phyloP scores from a whole-genome alignment of 2,888 invertebrate genomes.

The Gastrophysa polygoni region DNA sequence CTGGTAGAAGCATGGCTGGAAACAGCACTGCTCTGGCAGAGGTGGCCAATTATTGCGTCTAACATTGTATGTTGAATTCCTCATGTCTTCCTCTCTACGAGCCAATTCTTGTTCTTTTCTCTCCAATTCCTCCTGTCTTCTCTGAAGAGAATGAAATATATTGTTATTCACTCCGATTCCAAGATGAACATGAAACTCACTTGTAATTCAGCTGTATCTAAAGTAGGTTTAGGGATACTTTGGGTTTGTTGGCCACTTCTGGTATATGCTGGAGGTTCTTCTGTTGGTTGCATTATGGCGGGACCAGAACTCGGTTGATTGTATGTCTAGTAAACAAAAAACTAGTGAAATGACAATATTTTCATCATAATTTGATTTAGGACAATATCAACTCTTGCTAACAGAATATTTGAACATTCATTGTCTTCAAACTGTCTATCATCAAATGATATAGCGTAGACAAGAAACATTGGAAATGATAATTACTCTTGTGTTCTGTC shows the following conservation, averaged over 20 bases:
- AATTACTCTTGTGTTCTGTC: too few species aligned
- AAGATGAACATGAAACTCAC: slow-evolving; percentile 56
- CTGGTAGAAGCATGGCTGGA: slow-evolving; percentile 99
- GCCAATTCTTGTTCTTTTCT: slow-evolving; percentile 89
- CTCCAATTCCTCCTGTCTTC: slow-evolving; percentile 88
- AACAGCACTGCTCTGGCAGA: slow-evolving; percentile 87
- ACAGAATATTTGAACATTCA: too few species aligned
- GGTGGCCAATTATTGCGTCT: slow-evolving; percentile 98
- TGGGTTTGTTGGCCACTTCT: slow-evolving; percentile 67
- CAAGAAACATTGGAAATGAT: too few species aligned
- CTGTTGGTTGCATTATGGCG: slow-evolving; percentile 83
- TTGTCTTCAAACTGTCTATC: too few species aligned
- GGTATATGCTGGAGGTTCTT: slow-evolving; percentile 70
- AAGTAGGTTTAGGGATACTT: slow-evolving; percentile 57
- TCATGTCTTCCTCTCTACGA: slow-evolving; percentile 85
- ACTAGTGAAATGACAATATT: neutral
- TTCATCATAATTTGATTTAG: too few species aligned
- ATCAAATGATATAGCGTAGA: too few species aligned
- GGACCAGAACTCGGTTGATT: slow-evolving; percentile 65
- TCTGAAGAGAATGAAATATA: slow-evolving; percentile 59
- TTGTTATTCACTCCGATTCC: slow-evolving; percentile 5
- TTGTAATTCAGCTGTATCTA: slow-evolving; percentile 78
- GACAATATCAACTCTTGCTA: too few species aligned
- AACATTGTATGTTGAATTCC: slow-evolving; percentile 66
- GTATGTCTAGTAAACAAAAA: slow-evolving; percentile 33